Conservation (phyloP, 2,797 vertebrate species). For the Silurus aristotelis region DNA sequence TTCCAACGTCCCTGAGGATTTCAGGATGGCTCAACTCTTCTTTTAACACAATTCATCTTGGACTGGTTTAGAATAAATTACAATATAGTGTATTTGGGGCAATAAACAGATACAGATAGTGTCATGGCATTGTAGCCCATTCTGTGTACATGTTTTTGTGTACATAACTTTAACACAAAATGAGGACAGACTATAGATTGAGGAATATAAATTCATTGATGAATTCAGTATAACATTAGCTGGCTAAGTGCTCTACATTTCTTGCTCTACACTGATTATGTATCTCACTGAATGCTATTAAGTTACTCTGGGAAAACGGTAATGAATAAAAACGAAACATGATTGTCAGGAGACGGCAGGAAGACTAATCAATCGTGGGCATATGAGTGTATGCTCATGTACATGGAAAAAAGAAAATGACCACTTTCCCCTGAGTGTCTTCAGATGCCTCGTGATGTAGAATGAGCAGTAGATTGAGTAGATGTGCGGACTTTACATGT, state of each 20-base stretch:
- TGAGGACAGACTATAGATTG: neutral
- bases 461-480: neutral
- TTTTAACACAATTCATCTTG: neutral
- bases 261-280: neutral
- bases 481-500: neutral
- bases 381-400: neutral
- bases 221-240: neutral
- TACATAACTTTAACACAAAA: no score
- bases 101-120: no score
- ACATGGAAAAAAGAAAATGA: neutral
- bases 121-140: no score
- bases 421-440: neutral
- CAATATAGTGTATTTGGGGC: no score
- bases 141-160: no score
- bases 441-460: neutral
- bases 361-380: no score
- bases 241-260: neutral
- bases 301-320: neutral
- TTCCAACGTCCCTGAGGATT: neutral
- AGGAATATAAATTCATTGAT: neutral
- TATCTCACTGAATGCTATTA: neutral
- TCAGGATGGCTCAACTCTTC: neutral
- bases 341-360: neutral
- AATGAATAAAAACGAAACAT: neutral
- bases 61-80: neutral